Evolutionary conservation across 2,113 vertebrate species (phyloP), one percentile per base, ranked within the genome.

Genomic region (Aegithalos caudatus): DNA sequence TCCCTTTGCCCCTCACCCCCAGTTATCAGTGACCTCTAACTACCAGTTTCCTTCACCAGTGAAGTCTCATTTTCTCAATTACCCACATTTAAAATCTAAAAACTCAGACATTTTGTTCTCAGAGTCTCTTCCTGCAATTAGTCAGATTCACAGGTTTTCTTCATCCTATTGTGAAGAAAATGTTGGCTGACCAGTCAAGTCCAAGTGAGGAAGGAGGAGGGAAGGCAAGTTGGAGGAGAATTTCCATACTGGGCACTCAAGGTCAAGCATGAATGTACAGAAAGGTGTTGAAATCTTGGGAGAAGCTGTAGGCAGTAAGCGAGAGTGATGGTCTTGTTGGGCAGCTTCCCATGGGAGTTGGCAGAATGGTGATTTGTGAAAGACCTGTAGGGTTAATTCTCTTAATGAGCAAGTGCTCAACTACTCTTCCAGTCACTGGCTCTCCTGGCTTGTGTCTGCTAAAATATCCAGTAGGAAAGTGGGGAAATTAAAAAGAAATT

Each of bases 221-320:
- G 45, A 70, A 78, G 57, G 60, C 14, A 48, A 56, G 35, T 58
- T 56, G 71, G 35, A 82, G 66, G 27, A 66, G 14, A 6, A 23
- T 93, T 94, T 72, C 47, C 64, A 31, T 44, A 16, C 44, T 58
- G 47, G 62, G 53, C 87, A 67, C 50, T 84, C 71, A 7, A 89
- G 56, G 62, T 87, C 50, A 88, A 77, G 38, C 19, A 54, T 87
- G 81, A 90, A 80, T 73, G 38, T 80, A 25, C 29, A 84, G 57
- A 82, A 91, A 57, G 19, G 33, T 95, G 87, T 91, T 94, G 94
- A 95, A 95, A 95, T 86, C 85, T 67, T 66, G 31, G 31, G 87
- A 88, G 81, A 91, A 90, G 87, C 38, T 88, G 64, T 66, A 90
- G 60, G 79, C 79, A 51, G 45, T 91, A 48, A 93, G 73, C 93